These are phyloP conservation scores for Caenorhabditis inopinata DNA, from an alignment of 1,140 invertebrate genomes.

Conservation along the genomic window DNA sequence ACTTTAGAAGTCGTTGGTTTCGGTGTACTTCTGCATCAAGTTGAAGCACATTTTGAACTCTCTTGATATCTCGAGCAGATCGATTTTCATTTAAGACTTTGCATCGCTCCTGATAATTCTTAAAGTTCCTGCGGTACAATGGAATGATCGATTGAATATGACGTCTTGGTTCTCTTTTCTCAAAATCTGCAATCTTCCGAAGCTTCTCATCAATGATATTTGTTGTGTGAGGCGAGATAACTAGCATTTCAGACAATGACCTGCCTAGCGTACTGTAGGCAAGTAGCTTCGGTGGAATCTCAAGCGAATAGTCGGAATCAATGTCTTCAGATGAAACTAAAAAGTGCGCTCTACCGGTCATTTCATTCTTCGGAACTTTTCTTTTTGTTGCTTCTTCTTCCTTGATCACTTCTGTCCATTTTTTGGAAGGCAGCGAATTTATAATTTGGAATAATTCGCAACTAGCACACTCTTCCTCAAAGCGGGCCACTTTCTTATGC, in stretches of 20 bases:
- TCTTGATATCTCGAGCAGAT: too few species aligned
- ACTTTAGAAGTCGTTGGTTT: too few species aligned
- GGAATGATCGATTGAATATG: not conserved
- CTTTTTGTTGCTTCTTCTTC: not conserved
- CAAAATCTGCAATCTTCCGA: not conserved
- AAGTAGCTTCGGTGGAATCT: not conserved
- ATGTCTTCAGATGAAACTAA: not conserved
- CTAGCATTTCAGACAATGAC: not conserved
- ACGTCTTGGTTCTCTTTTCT: not conserved
- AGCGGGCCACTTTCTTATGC: too few species aligned
- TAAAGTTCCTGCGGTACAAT: not conserved
- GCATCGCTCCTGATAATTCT: too few species aligned
- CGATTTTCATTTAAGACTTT: too few species aligned
- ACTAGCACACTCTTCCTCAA: too few species aligned
- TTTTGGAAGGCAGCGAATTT: too few species aligned
- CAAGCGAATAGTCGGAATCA: not conserved
- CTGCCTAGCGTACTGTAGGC: not conserved
- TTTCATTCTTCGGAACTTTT: too few species aligned
- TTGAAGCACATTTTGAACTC: not conserved
- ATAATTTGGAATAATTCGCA: too few species aligned
- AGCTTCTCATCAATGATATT: not conserved
- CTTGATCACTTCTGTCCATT: not conserved
- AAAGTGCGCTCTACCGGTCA: too few species aligned
- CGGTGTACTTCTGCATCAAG: not conserved
- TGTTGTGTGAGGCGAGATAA: not conserved